phyloP scores from a whole-genome alignment of 2,797 vertebrate species.

The Serranus cabrilla region DNA sequence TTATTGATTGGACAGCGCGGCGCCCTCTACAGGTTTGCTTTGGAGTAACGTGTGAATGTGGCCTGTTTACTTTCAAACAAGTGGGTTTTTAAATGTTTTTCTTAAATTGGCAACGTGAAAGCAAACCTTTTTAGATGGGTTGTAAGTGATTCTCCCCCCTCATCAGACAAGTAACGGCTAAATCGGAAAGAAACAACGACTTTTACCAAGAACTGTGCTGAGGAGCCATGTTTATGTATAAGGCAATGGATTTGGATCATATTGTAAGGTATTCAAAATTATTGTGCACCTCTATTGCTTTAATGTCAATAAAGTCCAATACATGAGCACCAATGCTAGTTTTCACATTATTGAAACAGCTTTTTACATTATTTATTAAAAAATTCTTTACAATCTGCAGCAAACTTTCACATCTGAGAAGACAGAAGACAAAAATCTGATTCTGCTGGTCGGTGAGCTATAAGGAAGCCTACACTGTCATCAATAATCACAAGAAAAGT shows the following conservation, averaged over 20 bases:
- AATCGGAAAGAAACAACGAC: constrained; percentile 14
- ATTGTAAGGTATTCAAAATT: constrained; percentile 74
- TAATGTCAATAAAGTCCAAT: constrained; percentile 86
- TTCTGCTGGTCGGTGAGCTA: not conserved
- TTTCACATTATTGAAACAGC: not conserved
- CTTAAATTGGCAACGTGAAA: constrained; percentile 34
- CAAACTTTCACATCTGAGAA: not conserved
- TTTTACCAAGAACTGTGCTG: constrained; percentile 61
- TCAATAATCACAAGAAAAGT: too few species aligned
- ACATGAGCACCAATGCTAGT: constrained; percentile 74
- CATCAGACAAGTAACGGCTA: constrained; percentile 9
- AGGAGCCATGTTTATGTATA: constrained; percentile 60
- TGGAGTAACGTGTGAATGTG: constrained; percentile 45
- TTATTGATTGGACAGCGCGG: constrained; percentile 36
- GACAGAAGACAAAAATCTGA: too few species aligned
- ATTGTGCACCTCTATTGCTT: constrained; percentile 84
- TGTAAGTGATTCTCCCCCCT: not conserved
- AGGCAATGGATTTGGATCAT: constrained; percentile 71
- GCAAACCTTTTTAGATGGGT: not conserved
- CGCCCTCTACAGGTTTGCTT: constrained; percentile 68
- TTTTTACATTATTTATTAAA: too few species aligned
- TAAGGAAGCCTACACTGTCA: not conserved
- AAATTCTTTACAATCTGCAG: not conserved
- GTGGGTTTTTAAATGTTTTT: constrained; percentile 20
- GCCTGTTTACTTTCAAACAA: constrained; percentile 29